Evolutionary conservation across 2,113 vertebrate species (phyloP).

Genomic region (Engystomops pustulosus): DNA sequence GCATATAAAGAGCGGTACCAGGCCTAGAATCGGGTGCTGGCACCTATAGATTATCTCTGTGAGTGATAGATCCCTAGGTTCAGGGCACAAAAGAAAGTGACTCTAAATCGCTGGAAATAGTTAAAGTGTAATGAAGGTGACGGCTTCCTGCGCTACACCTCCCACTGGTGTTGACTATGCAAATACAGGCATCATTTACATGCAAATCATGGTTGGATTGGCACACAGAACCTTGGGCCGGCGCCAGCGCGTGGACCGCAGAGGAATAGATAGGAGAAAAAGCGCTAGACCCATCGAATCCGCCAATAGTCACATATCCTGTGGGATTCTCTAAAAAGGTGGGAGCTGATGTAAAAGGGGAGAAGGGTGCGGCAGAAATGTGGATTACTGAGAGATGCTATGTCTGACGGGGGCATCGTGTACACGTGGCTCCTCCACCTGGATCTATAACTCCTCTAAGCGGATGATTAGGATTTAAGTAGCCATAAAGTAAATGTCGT

Average conservation of each 20-base stretch:
- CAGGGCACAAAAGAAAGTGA: not conserved
- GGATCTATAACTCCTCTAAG: not conserved
- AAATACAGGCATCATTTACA: constrained; percentile 3
- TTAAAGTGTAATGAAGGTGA: not conserved
- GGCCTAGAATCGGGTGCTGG: not conserved
- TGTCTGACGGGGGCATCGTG: too few relatives aligned
- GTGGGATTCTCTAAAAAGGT: not conserved
- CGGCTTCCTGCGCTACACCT: not conserved
- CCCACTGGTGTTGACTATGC: constrained; percentile 8
- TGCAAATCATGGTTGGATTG: constrained; percentile 30
- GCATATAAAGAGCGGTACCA: not conserved
- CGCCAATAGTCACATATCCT: too few relatives aligned
- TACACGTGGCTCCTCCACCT: too few relatives aligned
- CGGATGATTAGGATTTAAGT: not conserved
- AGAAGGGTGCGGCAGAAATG: too few relatives aligned
- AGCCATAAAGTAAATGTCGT: not conserved
- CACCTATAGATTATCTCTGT: not conserved
- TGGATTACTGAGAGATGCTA: too few relatives aligned
- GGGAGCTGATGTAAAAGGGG: too few relatives aligned
- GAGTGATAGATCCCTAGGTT: too few relatives aligned
- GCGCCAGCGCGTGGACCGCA: not conserved
- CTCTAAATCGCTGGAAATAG: not conserved
- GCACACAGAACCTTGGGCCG: constrained; percentile 1
- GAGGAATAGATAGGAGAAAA: not conserved
- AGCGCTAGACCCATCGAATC: too few relatives aligned